These are phyloP conservation scores for Trachelus troglodyta DNA, from an alignment of 2,888 invertebrate species.

Conservation along the genomic window DNA sequence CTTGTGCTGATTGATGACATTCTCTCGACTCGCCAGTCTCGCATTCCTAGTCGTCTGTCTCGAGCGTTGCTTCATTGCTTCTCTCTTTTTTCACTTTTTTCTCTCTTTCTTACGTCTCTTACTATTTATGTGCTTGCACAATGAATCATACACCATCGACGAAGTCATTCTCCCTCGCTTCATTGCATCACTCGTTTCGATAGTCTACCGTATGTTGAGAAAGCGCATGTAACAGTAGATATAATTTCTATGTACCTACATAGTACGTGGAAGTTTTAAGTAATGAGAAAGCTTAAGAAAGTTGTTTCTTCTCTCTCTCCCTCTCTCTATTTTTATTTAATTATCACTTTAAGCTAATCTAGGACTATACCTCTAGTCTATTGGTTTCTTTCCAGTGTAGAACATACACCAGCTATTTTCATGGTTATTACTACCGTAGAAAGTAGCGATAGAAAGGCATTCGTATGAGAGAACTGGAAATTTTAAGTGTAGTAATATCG, in stretches of 20 bases:
- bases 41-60: not conserved
- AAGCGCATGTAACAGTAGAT: not conserved
- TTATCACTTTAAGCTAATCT: not conserved
- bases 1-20: not conserved
- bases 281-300: not conserved
- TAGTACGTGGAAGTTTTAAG: not conserved
- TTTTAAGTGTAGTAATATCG: not conserved
- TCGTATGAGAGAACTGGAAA: constrained; percentile 7
- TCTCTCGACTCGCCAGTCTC: not conserved
- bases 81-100: constrained; percentile 4
- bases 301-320: not conserved
- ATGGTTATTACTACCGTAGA: not conserved
- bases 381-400: not conserved
- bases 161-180: constrained; percentile 7
- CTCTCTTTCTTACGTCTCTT: not conserved
- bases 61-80: not conserved
- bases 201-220: not conserved
- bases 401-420: not conserved
- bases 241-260: not conserved
- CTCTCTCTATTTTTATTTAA: not conserved
- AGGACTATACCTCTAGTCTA: not conserved
- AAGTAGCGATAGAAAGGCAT: not conserved
- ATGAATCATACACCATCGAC: constrained; percentile 15
- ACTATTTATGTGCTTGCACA: constrained; percentile 18
- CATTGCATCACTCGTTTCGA: constrained; percentile 8